phyloP scores from a whole-genome alignment of 37 sponge, comb jelly and placozoan species.

The Eunapius fragilis region DNA sequence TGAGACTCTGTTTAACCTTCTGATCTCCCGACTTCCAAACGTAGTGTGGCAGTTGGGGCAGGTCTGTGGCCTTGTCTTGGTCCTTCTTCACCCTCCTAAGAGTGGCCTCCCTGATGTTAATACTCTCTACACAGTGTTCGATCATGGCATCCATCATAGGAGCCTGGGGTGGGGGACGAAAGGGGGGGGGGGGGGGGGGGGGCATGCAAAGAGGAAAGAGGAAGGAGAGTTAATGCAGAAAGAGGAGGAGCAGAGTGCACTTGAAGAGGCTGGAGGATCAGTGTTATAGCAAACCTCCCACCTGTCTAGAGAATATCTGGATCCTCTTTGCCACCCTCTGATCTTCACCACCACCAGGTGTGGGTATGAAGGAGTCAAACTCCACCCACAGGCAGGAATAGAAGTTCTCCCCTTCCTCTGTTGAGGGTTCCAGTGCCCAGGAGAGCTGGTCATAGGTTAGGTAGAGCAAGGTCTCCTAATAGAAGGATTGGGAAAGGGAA shows the following conservation, averaged over 20 bases:
- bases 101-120: conserved; percentile 50
- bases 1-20: no score
- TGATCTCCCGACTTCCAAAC: no score
- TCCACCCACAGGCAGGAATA: conserved; percentile 75
- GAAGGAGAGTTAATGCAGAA: no score
- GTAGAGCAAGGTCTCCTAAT: conserved; percentile 64
- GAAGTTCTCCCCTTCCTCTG: conserved; percentile 72
- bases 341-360: conserved; percentile 1
- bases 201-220: no score
- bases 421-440: conserved; percentile 62
- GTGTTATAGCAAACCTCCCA: no score
- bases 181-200: no score
- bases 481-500: background rate
- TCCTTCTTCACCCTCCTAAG: conserved; percentile 35
- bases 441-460: conserved; percentile 77
- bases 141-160: conserved; percentile 94
- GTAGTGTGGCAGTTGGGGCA: no score
- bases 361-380: conserved; percentile 62
- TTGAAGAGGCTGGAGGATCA: no score
- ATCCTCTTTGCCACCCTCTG: conserved; percentile 62
- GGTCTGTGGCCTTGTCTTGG: conserved; percentile 16
- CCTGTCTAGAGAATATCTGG: conserved; percentile 59
- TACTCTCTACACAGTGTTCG: conserved; percentile 57
- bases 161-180: conserved; percentile 36
- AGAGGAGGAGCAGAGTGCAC: no score